Base-by-base conservation (phyloP, 2,888 invertebrate species). In the Candidula unifasciata region DNA sequence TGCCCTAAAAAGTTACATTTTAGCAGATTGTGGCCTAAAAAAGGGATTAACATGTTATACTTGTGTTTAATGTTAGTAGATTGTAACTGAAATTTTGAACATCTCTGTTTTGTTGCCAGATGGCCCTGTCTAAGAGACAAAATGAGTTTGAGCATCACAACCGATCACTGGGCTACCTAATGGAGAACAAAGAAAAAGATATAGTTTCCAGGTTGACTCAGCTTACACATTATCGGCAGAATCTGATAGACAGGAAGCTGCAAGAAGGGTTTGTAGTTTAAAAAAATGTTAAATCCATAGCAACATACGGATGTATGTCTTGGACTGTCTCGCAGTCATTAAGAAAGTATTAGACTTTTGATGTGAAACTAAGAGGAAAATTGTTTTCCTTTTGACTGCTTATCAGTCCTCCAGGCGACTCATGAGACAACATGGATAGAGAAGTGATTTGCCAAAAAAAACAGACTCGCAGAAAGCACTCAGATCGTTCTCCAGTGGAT, bases 71-170 rank as follows among this genome's bases (percentile, higher is more conserved):
- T 54, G 57, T 16, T 18, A 54, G 10, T 54, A 54, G 57, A 54
- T 54, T 54, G 18, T 54, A 16, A 18, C 10, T 16, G 18, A 54
- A 54, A 16, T 54, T 16, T 16, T 54, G 57, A n/a, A n/a, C n/a
- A n/a, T n/a, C 52, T 24, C 37, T 21, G 57, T 3, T 57, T 27
- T 33, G n/a, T n/a, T 60, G 3, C 21, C 69, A 80, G 81, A 24
- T n/a, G 16, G 73, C 73, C 6, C 30, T 81, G 35, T 54, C 6
- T n/a, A 35, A 81, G n/a, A 71, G 73, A 37, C 57, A 71, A 35
- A 27, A n/a, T n/a, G 54, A 81, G 73, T 81, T 71, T 81, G 81
- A 81, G 54, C 30, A 71, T 54, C 80, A 80, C 21, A 27, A 80
- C 13, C 54, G 57, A 3, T 24, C 54, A 8, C n/a, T 80, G 18